Conservation (phyloP, 2,888 invertebrate genomes). For the Psococerastis gibbosa region DNA sequence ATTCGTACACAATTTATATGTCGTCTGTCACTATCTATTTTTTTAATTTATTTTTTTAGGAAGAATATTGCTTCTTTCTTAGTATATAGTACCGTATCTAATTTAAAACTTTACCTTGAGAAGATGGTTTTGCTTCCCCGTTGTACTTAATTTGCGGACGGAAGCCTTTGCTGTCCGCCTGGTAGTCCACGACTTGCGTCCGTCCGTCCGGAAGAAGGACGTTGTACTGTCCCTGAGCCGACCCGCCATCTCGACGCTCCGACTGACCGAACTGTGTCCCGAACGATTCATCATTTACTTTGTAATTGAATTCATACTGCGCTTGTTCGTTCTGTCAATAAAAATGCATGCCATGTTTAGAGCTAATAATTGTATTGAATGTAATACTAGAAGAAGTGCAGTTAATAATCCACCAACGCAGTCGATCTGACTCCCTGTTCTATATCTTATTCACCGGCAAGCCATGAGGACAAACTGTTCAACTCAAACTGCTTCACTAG, state of each 20-base stretch:
- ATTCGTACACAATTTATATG: no score
- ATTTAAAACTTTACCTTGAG: not conserved
- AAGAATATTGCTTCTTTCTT: no score
- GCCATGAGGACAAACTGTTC: no score
- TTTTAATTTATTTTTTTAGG: no score
- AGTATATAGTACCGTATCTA: no score
- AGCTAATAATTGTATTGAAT: not conserved
- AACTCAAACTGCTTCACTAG: no score
- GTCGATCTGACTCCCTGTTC: not conserved
- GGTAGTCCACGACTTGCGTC: slow-evolving; percentile 42
- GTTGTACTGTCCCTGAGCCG: slow-evolving; percentile 42
- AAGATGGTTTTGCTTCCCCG: slow-evolving; percentile 14
- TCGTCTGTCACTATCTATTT: no score
- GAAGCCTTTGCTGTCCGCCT: slow-evolving; percentile 40
- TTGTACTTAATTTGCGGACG: slow-evolving; percentile 37
- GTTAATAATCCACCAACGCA: not conserved
- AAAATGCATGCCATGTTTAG: no score
- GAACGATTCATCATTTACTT: slow-evolving; percentile 36
- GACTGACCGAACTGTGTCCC: slow-evolving; percentile 42
- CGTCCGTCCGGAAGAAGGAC: slow-evolving; percentile 43
- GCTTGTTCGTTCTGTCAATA: slow-evolving; percentile 34
- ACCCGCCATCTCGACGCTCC: slow-evolving; percentile 41
- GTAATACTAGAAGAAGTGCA: not conserved
- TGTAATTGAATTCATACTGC: slow-evolving; percentile 43
- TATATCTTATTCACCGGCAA: no score